Evolutionary conservation across 2,888 invertebrate species (phyloP).

Genomic region (Morinoia aosen): DNA sequence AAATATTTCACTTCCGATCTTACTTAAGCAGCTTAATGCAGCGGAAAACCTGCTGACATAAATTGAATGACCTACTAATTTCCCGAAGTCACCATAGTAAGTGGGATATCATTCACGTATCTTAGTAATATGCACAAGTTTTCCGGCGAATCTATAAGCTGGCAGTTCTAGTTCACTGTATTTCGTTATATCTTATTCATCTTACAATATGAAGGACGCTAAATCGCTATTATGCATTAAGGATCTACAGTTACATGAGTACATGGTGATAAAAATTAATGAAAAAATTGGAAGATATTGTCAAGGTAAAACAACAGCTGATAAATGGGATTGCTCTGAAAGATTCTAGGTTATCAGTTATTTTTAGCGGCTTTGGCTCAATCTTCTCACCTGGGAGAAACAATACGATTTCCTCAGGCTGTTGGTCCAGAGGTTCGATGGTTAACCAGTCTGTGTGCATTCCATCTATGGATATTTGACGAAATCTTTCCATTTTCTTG

Average conservation of each 20-base stretch:
- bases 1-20: not conserved
- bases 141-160: no score
- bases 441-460: conserved; percentile 25
- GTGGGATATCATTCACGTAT: not conserved
- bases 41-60: not conserved
- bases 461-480: conserved; percentile 9
- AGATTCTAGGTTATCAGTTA: not conserved
- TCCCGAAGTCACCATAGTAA: not conserved
- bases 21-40: not conserved
- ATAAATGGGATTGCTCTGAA: not conserved
- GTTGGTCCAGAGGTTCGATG: not conserved
- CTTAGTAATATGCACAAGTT: no score
- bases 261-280: no score
- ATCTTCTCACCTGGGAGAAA: conserved; percentile 21
- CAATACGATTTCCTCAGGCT: conserved; percentile 16
- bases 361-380: not conserved
- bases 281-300: no score
- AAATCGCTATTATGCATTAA: no score
- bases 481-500: not conserved
- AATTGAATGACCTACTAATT: not conserved
- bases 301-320: not conserved
- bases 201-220: not conserved
- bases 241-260: no score
- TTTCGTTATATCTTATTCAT: not conserved
- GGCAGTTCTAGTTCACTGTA: not conserved